A percentile compares a stretch with the other conserved stretches of the same genome.
These are phyloP conservation scores for Prionace glauca DNA, from an alignment of 2,797 vertebrate species.

Conservation along the genomic window DNA sequence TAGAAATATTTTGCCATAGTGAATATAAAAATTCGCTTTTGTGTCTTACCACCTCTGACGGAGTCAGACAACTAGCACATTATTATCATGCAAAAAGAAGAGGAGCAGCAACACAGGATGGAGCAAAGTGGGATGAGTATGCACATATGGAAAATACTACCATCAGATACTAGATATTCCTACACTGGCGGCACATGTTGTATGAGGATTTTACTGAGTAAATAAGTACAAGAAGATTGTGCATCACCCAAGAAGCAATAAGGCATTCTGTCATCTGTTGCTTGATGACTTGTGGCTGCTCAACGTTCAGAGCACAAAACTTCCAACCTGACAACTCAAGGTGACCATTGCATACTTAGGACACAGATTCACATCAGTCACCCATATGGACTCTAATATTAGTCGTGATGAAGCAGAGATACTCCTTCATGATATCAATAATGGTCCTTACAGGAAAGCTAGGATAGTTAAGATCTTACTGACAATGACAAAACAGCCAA, in stretches of 20 bases:
- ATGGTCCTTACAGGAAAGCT: neutral
- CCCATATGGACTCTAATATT: neutral
- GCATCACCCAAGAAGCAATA: neutral
- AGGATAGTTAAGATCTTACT: neutral
- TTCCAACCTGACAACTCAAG: neutral
- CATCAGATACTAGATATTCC: neutral
- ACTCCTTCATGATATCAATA: neutral
- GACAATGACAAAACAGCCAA: neutral
- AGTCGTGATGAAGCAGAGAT: neutral
- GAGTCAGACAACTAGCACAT: neutral
- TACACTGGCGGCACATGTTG: neutral
- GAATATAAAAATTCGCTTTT: neutral
- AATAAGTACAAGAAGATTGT: neutral
- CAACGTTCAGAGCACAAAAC: neutral
- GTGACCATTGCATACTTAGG: neutral
- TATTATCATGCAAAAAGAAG: neutral
- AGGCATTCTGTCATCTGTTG: neutral
- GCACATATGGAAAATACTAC: neutral
- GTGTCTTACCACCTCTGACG: neutral
- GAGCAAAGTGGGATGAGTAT: neutral
- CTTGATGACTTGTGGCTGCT: neutral
- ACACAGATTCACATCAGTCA: neutral
- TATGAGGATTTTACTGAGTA: neutral
- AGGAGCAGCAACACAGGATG: neutral
- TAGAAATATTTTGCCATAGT: neutral